These are phyloP conservation scores for Melanotaenia trifasciata DNA, from an alignment of 2,797 vertebrate genomes.

Conservation along the genomic window DNA sequence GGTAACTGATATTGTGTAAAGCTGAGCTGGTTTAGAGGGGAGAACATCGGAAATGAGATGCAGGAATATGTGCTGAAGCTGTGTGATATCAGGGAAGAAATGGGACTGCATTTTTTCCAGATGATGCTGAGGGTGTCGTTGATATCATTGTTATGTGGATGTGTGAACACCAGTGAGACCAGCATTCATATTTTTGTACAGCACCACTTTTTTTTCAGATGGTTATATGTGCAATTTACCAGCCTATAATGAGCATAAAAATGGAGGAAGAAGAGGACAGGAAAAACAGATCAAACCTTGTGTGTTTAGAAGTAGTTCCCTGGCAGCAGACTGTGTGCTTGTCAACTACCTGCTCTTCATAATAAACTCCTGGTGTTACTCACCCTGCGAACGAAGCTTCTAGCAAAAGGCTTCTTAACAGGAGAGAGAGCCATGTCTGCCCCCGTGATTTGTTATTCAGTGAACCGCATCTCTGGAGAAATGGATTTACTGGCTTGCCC, in stretches of 20 bases:
- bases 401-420: conserved; percentile 68
- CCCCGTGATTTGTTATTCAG: conserved; percentile 81
- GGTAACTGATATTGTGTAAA: conserved; percentile 57
- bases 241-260: conserved; percentile 33
- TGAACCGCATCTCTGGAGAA: conserved; percentile 80
- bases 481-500: conserved; percentile 82
- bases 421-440: conserved; percentile 66
- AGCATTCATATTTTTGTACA: conserved; percentile 22
- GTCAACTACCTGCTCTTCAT: conserved; percentile 49
- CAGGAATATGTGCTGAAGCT: conserved; percentile 47
- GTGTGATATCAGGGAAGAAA: conserved; percentile 55
- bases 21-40: conserved; percentile 52
- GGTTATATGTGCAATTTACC: conserved; percentile 46
- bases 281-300: conserved; percentile 23
- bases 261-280: conserved; percentile 6
- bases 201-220: conserved; percentile 18
- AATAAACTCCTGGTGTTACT: conserved; percentile 62
- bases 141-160: conserved; percentile 22
- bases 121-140: conserved; percentile 27
- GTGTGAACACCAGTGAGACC: conserved; percentile 26
- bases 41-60: conserved; percentile 58
- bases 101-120: conserved; percentile 36
- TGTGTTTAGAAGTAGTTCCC: conserved; percentile 25
- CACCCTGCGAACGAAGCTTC: conserved; percentile 54
- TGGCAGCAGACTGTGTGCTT: conserved; percentile 49